A percentile compares a stretch with the other conserved stretches of the same genome.
Evolutionary conservation across 2,888 invertebrate genomes (phyloP).

Genomic region (Drosophila monieri): DNA sequence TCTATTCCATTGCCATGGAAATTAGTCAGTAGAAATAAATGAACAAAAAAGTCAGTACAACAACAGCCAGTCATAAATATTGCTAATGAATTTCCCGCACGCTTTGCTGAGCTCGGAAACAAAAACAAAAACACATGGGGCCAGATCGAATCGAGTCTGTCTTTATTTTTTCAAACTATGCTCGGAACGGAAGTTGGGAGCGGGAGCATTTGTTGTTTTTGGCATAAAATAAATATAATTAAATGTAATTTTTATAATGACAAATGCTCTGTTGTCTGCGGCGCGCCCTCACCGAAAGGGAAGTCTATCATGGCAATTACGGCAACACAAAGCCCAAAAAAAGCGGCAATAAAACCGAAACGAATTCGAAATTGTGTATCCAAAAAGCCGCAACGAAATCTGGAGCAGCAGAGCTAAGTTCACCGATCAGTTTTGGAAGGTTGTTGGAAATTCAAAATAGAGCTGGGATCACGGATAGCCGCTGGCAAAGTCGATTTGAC

Average conservation of each 20-base stretch:
- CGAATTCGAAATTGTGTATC: constrained; percentile 41
- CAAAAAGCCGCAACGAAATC: constrained; percentile 16
- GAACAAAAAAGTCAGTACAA: constrained; percentile 26
- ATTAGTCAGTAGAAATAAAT: constrained; percentile 62
- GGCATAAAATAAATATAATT: constrained; percentile 69
- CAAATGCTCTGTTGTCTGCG: constrained; percentile 59
- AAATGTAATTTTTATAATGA: constrained; percentile 79
- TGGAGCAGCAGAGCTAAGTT: constrained; percentile 22
- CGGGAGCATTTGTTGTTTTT: constrained; percentile 56
- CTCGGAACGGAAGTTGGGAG: constrained; percentile 71
- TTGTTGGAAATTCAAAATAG: constrained; percentile 21
- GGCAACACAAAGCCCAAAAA: constrained; percentile 9
- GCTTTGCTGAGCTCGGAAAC: constrained; percentile 67
- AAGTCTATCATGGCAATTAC: constrained; percentile 27
- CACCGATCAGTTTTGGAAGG: constrained; percentile 43
- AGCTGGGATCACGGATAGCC: constrained; percentile 17
- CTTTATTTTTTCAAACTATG: constrained; percentile 17
- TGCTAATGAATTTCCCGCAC: constrained; percentile 81
- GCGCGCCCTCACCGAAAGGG: constrained; percentile 28
- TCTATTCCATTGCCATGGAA: constrained; percentile 58
- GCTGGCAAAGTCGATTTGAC: constrained; percentile 43
- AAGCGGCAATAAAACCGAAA: constrained; percentile 8
- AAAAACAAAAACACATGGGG: constrained; percentile 16
- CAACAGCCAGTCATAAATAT: constrained; percentile 70
- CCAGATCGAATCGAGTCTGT: constrained; percentile 41